Conservation (phyloP, 1,140 invertebrate species). For the Oedothorax gibbosus region DNA sequence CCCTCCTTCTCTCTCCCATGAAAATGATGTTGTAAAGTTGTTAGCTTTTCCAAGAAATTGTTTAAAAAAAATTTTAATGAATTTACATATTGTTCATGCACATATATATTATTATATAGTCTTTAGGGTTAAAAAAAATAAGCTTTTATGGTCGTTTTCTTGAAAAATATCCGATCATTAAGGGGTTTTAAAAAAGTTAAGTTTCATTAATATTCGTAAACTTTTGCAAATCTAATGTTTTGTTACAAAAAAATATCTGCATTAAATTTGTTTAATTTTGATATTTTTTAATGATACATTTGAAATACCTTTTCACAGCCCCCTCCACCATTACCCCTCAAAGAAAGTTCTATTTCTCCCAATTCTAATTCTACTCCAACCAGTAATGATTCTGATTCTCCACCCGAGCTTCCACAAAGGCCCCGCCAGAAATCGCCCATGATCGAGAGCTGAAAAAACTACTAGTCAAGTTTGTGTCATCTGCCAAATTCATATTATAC, state of each 20-base stretch:
- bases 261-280: neutral
- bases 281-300: neutral
- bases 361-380: neutral
- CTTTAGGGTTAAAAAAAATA: no score
- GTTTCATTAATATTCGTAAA: no score
- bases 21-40: neutral
- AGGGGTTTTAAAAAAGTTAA: no score
- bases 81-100: no score
- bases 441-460: constrained; percentile 20
- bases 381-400: constrained; percentile 11
- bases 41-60: no score
- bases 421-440: neutral
- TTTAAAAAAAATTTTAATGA: no score
- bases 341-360: constrained; percentile 32
- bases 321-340: constrained; percentile 42
- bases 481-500: constrained; percentile 27
- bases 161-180: no score
- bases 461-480: constrained; percentile 47
- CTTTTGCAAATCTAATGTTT: neutral
- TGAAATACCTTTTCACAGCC: constrained; percentile 12
- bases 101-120: no score
- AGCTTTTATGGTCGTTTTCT: no score
- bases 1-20: neutral
- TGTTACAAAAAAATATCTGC: neutral
- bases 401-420: constrained; percentile 40